phyloP scores from a whole-genome alignment of 1,140 invertebrate genomes.

The Thaumetopoea pityocampa region DNA sequence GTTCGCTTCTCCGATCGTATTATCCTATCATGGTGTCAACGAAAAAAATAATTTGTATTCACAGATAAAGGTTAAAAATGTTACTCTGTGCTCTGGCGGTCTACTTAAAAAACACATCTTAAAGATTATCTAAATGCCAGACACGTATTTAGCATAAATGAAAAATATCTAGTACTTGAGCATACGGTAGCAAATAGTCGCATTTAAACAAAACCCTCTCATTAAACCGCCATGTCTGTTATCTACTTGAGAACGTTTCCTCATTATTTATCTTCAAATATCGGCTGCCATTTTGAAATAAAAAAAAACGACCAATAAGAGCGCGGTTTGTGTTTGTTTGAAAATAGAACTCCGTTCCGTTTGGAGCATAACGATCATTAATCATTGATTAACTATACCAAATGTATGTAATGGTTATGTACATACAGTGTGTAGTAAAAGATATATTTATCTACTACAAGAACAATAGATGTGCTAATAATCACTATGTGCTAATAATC shows the following conservation, averaged over 20 bases:
- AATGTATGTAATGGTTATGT: constrained; percentile 14
- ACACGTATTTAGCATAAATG: constrained; percentile 52
- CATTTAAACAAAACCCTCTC: constrained; percentile 36
- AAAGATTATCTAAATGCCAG: constrained; percentile 19
- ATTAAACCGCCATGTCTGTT: constrained; percentile 35
- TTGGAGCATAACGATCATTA: constrained; percentile 53
- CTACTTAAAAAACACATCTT: constrained; percentile 13
- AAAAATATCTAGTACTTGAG: constrained; percentile 46
- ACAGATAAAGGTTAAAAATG: constrained; percentile 1
- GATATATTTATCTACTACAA: background rate
- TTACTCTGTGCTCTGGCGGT: background rate
- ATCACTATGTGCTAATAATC: no score
- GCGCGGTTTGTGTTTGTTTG: constrained; percentile 41
- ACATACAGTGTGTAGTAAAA: constrained; percentile 5
- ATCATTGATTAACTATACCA: constrained; percentile 37
- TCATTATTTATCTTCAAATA: constrained; percentile 66
- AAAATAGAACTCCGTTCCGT: constrained; percentile 50
- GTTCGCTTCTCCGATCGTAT: no score
- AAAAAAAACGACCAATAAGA: constrained; percentile 58
- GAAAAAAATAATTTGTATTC: no score
- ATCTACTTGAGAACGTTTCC: constrained; percentile 38
- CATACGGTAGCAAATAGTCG: constrained; percentile 44
- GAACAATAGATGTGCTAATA: no score
- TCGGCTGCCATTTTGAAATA: constrained; percentile 52
- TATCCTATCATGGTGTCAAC: no score